Base-by-base conservation (phyloP, 2,888 invertebrate genomes). In the Acleris holmiana region DNA sequence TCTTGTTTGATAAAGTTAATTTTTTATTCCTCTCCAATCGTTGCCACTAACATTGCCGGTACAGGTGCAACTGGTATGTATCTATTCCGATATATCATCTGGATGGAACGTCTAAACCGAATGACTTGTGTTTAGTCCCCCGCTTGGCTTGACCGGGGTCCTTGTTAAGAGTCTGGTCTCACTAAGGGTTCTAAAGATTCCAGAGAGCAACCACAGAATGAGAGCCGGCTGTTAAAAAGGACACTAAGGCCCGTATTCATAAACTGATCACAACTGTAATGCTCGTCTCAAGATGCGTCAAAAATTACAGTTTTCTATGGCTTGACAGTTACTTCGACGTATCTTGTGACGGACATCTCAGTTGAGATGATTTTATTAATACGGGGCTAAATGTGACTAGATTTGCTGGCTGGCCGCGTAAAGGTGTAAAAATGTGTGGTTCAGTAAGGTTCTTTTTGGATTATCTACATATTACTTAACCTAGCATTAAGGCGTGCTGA, bases 1-100 rank as follows among this genome's bases (percentile, higher is more conserved):
- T 41, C 40, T 51, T 50, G 35, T 46, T 63, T 63, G 44, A 49
- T 63, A 55, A 57, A 54, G 46, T 50, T 40, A 21, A 51, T 41
- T 21, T 62, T 41, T 63, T 40, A 21, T 63, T 63, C n/a, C 25
- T 55, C 48, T 56, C 44, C 56, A 50, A 56, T 63, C 46, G 44
- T 63, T 57, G 62, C 62, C 18, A 51, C 49, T 61, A 51, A 35
- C 25, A 29, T 23, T 54, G 41, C 15, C 21, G 62, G 50, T 49
- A 55, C 56, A 63, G 62, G 50, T 57, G 56, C 21, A 63, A 63
- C 50, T 63, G 62, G 62, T 63, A 63, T 57, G 62, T 63, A 63
- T 61, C 55, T 61, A 53, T 46, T 46, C 46, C 23, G 60, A 51
- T 29, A 51, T 44, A 10, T 46, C 3, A 53, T 66, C 48, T 44